Percentiles rank a stretch among this genome's conserved stretches.
Conservation (phyloP, 1,140 invertebrate species). For the Musca domestica region DNA sequence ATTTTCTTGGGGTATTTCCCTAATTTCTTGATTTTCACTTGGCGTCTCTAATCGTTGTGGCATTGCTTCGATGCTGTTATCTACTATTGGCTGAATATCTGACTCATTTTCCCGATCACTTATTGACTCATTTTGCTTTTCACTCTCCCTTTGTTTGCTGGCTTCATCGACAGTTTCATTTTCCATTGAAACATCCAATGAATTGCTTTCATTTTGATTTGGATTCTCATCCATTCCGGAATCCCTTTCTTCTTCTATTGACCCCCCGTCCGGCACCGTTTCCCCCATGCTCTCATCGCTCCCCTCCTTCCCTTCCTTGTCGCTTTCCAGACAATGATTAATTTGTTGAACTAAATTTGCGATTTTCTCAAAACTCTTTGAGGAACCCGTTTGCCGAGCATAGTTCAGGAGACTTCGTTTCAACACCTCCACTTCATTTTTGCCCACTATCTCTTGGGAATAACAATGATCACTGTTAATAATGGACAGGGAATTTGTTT, state of each 20-base stretch:
- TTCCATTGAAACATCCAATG: background rate
- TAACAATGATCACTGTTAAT: slow-evolving; percentile 10
- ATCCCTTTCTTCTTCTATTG: background rate
- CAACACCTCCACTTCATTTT: background rate
- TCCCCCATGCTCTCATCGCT: background rate
- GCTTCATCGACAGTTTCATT: background rate
- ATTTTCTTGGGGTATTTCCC: too few relatives aligned
- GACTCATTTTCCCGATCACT: background rate
- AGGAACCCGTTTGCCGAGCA: too few relatives aligned
- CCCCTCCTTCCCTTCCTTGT: background rate
- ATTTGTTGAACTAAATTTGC: background rate
- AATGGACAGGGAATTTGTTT: background rate
- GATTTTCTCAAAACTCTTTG: background rate
- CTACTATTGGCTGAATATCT: too few relatives aligned
- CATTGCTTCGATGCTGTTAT: too few relatives aligned
- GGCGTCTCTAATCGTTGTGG: too few relatives aligned
- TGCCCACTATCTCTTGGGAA: background rate
- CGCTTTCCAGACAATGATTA: background rate
- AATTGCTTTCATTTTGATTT: background rate
- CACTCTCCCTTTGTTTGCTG: background rate
- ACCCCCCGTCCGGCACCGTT: background rate
- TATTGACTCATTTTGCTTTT: too few relatives aligned
- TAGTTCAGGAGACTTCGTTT: slow-evolving; percentile 2
- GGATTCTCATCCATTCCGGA: background rate
- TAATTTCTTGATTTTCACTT: too few relatives aligned